phyloP scores from a whole-genome alignment of 2,797 vertebrate genomes.

The Micrastur ruficollis region DNA sequence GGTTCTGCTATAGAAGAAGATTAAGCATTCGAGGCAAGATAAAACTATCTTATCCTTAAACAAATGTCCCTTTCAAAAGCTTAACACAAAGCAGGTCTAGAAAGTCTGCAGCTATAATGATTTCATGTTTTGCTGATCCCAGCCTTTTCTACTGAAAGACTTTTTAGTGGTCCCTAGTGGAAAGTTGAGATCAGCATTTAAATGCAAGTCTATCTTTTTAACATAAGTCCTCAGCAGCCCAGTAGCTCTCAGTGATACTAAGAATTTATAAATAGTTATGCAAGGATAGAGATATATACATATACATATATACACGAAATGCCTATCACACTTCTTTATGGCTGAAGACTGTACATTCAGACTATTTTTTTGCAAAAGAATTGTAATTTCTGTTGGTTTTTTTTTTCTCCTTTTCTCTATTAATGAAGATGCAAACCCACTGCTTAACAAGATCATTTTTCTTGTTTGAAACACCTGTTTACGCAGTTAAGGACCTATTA shows the following conservation, averaged over 20 bases:
- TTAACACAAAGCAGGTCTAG: constrained; percentile 75
- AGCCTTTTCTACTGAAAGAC: constrained; percentile 76
- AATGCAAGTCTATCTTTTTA: constrained; percentile 76
- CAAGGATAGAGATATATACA: background rate
- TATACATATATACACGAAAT: background rate
- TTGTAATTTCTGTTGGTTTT: background rate
- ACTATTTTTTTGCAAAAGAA: background rate
- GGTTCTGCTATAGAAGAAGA: constrained; percentile 13
- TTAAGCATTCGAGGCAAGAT: constrained; percentile 57
- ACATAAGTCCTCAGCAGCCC: constrained; percentile 69
- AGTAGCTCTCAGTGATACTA: constrained; percentile 58
- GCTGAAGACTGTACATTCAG: constrained; percentile 1
- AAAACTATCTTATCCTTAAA: constrained; percentile 75
- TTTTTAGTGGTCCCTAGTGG: constrained; percentile 80
- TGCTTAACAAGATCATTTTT: constrained; percentile 9
- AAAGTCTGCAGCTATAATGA: constrained; percentile 77
- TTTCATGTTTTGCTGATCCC: constrained; percentile 82
- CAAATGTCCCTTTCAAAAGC: constrained; percentile 78
- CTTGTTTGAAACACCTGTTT: constrained; percentile 56
- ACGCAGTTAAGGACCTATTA: constrained; percentile 68
- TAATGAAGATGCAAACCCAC: constrained; percentile 34
- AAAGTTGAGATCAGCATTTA: constrained; percentile 81
- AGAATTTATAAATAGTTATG: constrained; percentile 67
- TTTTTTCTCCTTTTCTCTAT: background rate
- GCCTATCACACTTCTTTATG: background rate